Evolutionary conservation across 2,113 vertebrate genomes (phyloP).

Genomic region (Brienomyrus brachyistius): DNA sequence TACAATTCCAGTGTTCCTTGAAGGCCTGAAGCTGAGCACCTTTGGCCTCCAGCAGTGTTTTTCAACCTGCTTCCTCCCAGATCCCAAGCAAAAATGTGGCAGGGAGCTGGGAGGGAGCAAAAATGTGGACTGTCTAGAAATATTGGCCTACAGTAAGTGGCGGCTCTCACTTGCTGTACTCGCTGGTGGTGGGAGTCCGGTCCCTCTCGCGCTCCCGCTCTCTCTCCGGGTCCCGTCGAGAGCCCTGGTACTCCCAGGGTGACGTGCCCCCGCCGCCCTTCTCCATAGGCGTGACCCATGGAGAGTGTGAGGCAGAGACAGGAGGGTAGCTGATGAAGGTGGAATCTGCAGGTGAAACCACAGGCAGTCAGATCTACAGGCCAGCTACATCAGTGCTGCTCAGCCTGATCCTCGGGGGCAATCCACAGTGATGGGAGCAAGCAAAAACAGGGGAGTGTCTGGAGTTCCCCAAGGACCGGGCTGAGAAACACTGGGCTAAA

Average conservation of each 20-base stretch:
- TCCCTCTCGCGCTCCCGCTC: conserved; percentile 40
- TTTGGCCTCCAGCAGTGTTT: background rate
- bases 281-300: conserved; percentile 51
- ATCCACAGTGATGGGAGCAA: background rate
- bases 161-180: conserved; percentile 40
- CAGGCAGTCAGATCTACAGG: background rate
- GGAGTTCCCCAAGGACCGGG: background rate
- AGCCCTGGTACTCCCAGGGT: conserved; percentile 54
- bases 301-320: conserved; percentile 51
- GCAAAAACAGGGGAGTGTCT: background rate
- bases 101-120: background rate
- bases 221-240: conserved; percentile 36
- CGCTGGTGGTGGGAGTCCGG: conserved; percentile 43
- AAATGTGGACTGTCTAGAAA: background rate
- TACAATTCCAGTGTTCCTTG: background rate
- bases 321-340: conserved; percentile 57
- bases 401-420: background rate
- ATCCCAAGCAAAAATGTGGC: background rate
- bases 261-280: conserved; percentile 44
- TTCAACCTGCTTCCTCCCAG: background rate
- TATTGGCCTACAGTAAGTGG: background rate
- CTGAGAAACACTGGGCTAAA: background rate
- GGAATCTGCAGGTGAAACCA: conserved; percentile 42
- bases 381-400: background rate
- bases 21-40: background rate